Base-by-base conservation (phyloP, 23 tunicate species). In the Trididemnum clinides region DNA sequence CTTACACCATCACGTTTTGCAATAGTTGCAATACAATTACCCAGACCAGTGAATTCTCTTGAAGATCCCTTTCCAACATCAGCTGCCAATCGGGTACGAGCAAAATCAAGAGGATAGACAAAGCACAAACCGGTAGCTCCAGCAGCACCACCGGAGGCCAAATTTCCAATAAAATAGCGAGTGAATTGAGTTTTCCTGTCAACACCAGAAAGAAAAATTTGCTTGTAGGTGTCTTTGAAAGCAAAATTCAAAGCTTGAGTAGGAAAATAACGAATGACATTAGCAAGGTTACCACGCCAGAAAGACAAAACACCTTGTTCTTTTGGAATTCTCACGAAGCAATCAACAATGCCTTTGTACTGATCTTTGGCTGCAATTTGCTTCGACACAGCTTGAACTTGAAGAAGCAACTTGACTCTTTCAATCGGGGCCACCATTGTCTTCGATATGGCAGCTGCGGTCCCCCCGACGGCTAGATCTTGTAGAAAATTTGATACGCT, bases 131-230 rank as follows among this genome's bases (percentile, higher is more conserved):
- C 95, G 27, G 95, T 90, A 1, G 99, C 91, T 15, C 99, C 99
- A 84, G 99, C 99, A 33, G 95, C 95, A 63, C 99, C 99, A 87
- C 99, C 99, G 32, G 99, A 95, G 1, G 99, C 99, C 28, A 95
- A 79, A 71, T 95, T 95, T 10, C 96, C 95, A 33, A 86, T 69
- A 87, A 95, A 95, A 72, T 95, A 89, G 6, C 91, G 90, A 23
- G 86, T 75, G 73, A 89, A 90, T 57, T 90, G 98, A 15, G 85
- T 90, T 65, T 93, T 89, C 72, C 86, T 95, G 82, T 90, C 95
- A 5, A 92, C 92, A 12, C 97, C 97, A 0, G 98, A 70, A 51
- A 90, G 64, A 84, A 95, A 95, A 25, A 90, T 21, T 33, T 86
- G 65, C 64, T 95, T 95, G 91, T 89, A 89, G 33, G 94, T 95